Base-by-base conservation (phyloP, 2,797 vertebrate species). In the Falco novaeseelandiae region DNA sequence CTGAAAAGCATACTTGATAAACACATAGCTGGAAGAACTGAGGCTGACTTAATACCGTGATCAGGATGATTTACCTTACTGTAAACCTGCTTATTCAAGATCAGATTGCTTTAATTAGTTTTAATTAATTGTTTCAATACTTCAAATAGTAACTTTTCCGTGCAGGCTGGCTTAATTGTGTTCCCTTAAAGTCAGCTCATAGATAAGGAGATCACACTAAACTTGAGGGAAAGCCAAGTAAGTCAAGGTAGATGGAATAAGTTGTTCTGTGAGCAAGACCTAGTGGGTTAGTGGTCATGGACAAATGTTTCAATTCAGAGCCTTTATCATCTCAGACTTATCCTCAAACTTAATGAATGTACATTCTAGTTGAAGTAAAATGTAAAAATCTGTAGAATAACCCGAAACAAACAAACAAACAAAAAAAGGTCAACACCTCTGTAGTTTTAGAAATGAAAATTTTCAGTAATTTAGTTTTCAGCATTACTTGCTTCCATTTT, bases 111-210 rank as follows among this genome's bases (percentile, higher is more conserved):
- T 89, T 91, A 85, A 83, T 81, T 93, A n/a, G 38, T 48, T 88
- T 82, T 87, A 91, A 89, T 94, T 49, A 44, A 59, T 87, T 86
- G 76, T 88, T 95, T 84, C 78, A 86, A 79, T 83, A 65, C 65
- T 26, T 78, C 49, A 86, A 87, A 48, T 63, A 32, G 25, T 20
- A 5, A 72, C 9, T 83, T 78, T 90, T 69, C 26, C 0, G 0
- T 46, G 38, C 57, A 81, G 32, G 12, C 65, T 81, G 69, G 34
- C 21, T 88, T 83, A 30, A 8, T 34, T 74, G 4, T 34, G 4
- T 80, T 96, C 32, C 14, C 18, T 63, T 40, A 78, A 83, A 90
- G 44, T 22, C 22, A 25, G 5, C 71, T n/a, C 8, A 2, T 26
- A 44, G 22, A 12, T 59, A 18, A 0, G 2, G 71, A 71, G 30